Base-by-base conservation (phyloP, 2,113 vertebrate species). In the Donacobius atricapilla region DNA sequence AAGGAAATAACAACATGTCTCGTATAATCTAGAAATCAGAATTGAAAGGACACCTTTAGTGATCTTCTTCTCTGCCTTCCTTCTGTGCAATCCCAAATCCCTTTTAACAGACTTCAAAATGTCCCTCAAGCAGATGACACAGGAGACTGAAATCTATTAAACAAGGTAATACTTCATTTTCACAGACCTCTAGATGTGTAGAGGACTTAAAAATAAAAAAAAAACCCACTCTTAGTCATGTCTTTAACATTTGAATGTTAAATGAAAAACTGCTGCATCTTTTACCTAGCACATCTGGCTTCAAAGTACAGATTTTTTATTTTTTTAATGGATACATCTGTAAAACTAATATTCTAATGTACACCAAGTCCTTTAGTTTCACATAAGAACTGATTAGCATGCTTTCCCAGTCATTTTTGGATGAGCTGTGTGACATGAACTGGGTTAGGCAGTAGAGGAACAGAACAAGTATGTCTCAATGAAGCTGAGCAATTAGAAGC, bases 81-180 rank as follows among this genome's bases (percentile, higher is more conserved):
- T 90, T 57, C 69, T 92, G 57, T 89, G 78, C 24, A 93, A 44
- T 80, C 87, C 64, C 51, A 53, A 95, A 66, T 75, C 10, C 16
- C 19, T 91, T 96, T 96, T 82, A 96, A 96, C 33, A 90, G 70
- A 79, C 39, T 82, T 21, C 10, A 86, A 95, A 95, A 83, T 92
- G 92, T 61, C 76, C 90, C 28, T 93, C 44, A 90, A 95, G 68
- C 77, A 92, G 31, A 33, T 2, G 0, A 44, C 7, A 42, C 35
- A 90, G 51, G 83, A 96, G 87, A 95, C 22, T 90, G 83, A 97
- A 94, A 96, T 73, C 66, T 94, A 91, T 85, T 94, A 98, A 93
- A 20, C 5, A 44, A 95, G 40, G 63, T 95, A 92, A 86, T 0
- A 18, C 44, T 94, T 97, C 15, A 39, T 97, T 97, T 98, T 97